phyloP scores from a whole-genome alignment of 2,797 vertebrate genomes.

The Aulostomus chinensis region DNA sequence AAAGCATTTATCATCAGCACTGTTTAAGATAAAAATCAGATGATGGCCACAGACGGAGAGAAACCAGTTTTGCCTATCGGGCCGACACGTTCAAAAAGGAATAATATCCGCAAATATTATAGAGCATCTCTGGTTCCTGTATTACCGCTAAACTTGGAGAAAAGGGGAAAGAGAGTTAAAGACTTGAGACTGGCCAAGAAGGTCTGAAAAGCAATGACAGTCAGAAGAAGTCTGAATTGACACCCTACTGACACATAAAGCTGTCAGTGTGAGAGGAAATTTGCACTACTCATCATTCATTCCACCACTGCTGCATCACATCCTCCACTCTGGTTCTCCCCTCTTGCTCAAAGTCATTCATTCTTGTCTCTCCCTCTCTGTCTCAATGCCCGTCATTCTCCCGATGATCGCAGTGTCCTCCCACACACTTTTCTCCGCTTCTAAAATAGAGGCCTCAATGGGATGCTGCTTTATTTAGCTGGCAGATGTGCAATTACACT shows the following conservation, averaged over 20 bases:
- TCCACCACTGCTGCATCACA: conserved; percentile 38
- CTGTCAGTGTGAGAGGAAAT: conserved; percentile 14
- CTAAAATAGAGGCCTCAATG: conserved; percentile 64
- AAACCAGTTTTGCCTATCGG: too few species aligned
- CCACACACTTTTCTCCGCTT: conserved; percentile 55
- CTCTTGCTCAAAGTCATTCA: conserved; percentile 46
- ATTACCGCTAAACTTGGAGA: too few species aligned
- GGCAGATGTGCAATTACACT: conserved; percentile 72
- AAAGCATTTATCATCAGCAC: too few species aligned
- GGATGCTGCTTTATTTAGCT: conserved; percentile 71
- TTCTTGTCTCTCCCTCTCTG: conserved; percentile 23
- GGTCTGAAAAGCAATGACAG: background rate
- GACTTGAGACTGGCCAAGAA: too few species aligned
- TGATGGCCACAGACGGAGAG: too few species aligned
- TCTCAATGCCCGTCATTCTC: conserved; percentile 29
- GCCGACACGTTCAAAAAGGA: too few species aligned
- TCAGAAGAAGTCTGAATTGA: background rate
- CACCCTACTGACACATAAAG: conserved; percentile 21
- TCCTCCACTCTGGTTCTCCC: conserved; percentile 23
- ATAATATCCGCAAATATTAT: too few species aligned
- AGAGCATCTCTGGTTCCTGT: too few species aligned
- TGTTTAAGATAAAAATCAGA: too few species aligned
- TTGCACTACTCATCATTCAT: conserved; percentile 3
- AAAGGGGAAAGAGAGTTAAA: too few species aligned
- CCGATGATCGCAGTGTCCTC: conserved; percentile 44